These are phyloP conservation scores for Heterotis niloticus DNA, from an alignment of 2,113 vertebrate genomes.

Conservation along the genomic window DNA sequence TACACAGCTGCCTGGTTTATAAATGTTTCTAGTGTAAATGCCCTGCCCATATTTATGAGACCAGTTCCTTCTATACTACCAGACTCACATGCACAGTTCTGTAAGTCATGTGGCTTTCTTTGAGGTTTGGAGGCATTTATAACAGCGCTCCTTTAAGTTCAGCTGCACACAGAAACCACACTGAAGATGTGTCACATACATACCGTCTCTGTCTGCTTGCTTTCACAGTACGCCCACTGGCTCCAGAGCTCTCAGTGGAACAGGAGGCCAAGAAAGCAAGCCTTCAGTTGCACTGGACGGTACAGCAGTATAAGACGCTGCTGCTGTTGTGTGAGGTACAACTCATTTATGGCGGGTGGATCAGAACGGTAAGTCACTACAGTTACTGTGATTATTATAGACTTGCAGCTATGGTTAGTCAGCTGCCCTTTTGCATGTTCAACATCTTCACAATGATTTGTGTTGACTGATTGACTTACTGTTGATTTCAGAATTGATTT, in stretches of 20 bases:
- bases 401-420: background rate
- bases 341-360: slow-evolving; percentile 25
- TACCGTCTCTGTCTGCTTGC: background rate
- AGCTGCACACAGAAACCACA: background rate
- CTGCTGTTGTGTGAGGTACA: slow-evolving; percentile 58
- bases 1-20: background rate
- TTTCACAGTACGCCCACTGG: slow-evolving; percentile 53
- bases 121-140: background rate
- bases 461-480: too few relatives aligned
- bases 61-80: background rate
- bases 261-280: slow-evolving; percentile 50
- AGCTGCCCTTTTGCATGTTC: too few relatives aligned
- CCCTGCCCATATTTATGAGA: background rate
- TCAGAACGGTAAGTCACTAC: slow-evolving; percentile 45
- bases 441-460: too few relatives aligned
- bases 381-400: too few relatives aligned
- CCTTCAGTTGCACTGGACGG: slow-evolving; percentile 58
- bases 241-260: slow-evolving; percentile 35
- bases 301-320: slow-evolving; percentile 44
- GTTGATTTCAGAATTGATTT: too few relatives aligned
- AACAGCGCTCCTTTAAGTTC: background rate
- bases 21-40: background rate
- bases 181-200: background rate
- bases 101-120: background rate
- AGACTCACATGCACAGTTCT: background rate